Conservation (phyloP, 2,113 vertebrate genomes). For the Polypterus bichir region DNA sequence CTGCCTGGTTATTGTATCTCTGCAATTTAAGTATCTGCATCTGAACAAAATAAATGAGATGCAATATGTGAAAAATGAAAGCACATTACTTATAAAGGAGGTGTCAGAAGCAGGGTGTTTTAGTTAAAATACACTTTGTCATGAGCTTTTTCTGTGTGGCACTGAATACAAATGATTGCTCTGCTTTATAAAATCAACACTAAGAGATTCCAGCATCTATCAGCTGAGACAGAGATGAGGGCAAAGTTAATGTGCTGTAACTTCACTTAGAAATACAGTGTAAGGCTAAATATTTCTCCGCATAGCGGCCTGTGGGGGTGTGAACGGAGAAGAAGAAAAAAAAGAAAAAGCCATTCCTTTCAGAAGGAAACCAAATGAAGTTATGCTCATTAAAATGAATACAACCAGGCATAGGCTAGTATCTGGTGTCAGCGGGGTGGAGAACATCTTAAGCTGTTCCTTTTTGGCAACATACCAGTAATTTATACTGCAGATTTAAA, state of each 20-base stretch:
- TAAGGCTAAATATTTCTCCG: slow-evolving; percentile 9
- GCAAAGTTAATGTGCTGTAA: slow-evolving; percentile 61
- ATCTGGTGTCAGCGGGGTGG: too few relatives aligned
- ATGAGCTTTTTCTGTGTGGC: slow-evolving; percentile 52
- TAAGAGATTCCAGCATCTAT: slow-evolving; percentile 57
- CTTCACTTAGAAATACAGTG: slow-evolving; percentile 29
- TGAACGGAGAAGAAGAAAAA: too few relatives aligned
- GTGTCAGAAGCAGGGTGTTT: slow-evolving; percentile 56
- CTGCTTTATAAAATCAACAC: slow-evolving; percentile 58
- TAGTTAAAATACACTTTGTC: slow-evolving; percentile 65
- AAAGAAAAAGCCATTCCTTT: too few relatives aligned
- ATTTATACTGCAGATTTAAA: too few relatives aligned
- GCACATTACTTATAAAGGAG: slow-evolving; percentile 58
- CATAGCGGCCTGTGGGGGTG: neutral
- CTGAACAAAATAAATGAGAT: slow-evolving; percentile 70
- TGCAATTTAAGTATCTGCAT: slow-evolving; percentile 53
- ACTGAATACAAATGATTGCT: slow-evolving; percentile 62
- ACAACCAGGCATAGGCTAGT: too few relatives aligned
- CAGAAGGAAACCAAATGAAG: too few relatives aligned
- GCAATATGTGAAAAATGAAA: slow-evolving; percentile 71
- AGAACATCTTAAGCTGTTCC: too few relatives aligned
- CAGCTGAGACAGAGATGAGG: slow-evolving; percentile 55
- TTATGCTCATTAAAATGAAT: too few relatives aligned
- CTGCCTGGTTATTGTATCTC: slow-evolving; percentile 51
- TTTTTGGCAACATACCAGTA: too few relatives aligned